phyloP scores from a whole-genome alignment of 2,888 invertebrate genomes.

The Rhamphomyia laevipes region DNA sequence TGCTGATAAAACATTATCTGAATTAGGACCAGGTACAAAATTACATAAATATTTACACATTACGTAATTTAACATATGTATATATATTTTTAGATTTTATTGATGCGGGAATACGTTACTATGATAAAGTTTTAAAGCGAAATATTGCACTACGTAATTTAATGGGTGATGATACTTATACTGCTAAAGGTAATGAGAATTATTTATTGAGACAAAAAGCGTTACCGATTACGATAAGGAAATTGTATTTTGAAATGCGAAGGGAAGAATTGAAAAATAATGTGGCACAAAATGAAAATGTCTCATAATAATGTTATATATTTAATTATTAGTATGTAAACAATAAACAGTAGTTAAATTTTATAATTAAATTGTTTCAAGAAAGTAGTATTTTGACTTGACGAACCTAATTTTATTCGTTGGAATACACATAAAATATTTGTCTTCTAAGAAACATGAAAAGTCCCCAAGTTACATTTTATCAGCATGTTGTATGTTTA shows the following conservation, averaged over 20 bases:
- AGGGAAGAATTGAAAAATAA: conserved; percentile 31
- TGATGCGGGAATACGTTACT: conserved; percentile 65
- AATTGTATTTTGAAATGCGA: conserved; percentile 49
- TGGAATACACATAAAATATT: too few relatives aligned
- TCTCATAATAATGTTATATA: neutral
- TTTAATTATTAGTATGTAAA: neutral
- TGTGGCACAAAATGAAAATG: neutral
- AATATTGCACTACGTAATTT: conserved; percentile 60
- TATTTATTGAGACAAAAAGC: conserved; percentile 51
- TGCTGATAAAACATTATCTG: conserved; percentile 50
- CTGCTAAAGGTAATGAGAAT: conserved; percentile 57
- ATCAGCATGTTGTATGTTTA: too few relatives aligned
- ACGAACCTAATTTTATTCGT: too few relatives aligned
- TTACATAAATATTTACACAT: neutral
- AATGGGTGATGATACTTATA: conserved; percentile 51
- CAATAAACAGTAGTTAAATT: too few relatives aligned
- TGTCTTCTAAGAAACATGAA: too few relatives aligned
- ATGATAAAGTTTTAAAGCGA: conserved; percentile 56
- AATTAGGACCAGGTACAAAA: conserved; percentile 39
- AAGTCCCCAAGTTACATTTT: too few relatives aligned
- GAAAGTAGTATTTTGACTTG: too few relatives aligned
- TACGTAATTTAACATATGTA: neutral
- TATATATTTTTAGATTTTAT: conserved; percentile 40
- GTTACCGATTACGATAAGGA: conserved; percentile 52
- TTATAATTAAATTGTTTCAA: too few relatives aligned